Evolutionary conservation across 2,888 invertebrate species (phyloP), one percentile per base, ranked within the genome.

Genomic region (Idaea straminata): DNA sequence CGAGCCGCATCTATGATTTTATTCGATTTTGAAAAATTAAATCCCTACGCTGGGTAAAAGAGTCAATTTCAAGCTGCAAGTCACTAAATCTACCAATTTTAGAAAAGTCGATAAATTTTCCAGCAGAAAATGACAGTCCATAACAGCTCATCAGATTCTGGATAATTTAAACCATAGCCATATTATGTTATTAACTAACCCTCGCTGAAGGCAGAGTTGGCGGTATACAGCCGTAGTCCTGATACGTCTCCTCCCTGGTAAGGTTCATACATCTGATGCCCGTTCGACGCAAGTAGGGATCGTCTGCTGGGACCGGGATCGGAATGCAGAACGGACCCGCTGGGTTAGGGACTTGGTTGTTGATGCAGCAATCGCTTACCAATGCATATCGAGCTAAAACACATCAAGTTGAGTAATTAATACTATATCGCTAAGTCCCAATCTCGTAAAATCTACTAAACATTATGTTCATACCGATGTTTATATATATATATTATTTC

Each of bases 251-350:
- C 5, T 82, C 76, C 34, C 84, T 72, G 25, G 85, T 83, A 25
- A 84, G 77, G 67, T 85, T 85, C 66, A 83, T 66, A 63, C 85
- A 85, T 4, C 81, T 73, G n/a, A 85, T 71, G 62, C 72, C 74
- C 5, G 77, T 70, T 0, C 69, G 66, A 4, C 82, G 78, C 34
- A 83, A 70, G 69, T 77, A 80, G 0, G 84, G 80, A 64, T 85
- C 85, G 57, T 83, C 81, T 1, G 64, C 69, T 0, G 83, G 81
- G 7, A 85, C 85, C 2, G 73, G 70, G 25, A 84, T 82, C 6
- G 81, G 74, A 58, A 77, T 76, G 66, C 78, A 79, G 16, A 61
- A 62, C 0, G 76, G 76, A 61, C 77, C 73, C 34, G 69, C 73
- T 0, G 68, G 71, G 70, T 82, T 83, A 0, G 75, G 80, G 3